Base-by-base conservation (phyloP, 2,113 vertebrate genomes). In the Lathamus discolor region DNA sequence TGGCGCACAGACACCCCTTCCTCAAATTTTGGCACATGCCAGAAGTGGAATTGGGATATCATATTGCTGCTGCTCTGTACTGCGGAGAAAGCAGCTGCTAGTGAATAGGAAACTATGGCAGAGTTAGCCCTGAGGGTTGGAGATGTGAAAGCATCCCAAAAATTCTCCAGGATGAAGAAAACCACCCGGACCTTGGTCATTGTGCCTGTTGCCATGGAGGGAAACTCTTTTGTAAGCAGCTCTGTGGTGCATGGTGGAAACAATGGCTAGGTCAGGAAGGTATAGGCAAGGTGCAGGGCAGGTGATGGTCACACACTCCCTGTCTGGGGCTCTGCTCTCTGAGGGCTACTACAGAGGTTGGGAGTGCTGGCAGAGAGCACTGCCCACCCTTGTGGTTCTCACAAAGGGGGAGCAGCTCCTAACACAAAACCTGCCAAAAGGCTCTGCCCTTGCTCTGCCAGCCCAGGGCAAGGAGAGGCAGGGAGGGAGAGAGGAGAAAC, bases 191-290 rank as follows among this genome's bases (percentile, higher is more conserved):
- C 44, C 49, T 92, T 64, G 83, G 68, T 61, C 69, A 92, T 75
- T 94, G 92, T 94, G 61, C 10, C 77, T 84, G 95, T 92, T 95
- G 70, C 93, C 83, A 93, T 62, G 83, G 88, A 95, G 14, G 83
- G 52, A 55, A 94, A 57, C 10, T n/a, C 43, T 29, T 93, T 79
- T 88, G 86, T 64, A 64, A 68, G 62, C 69, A 76, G 62, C 25
- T 93, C 90, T 82, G 68, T 86, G 92, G 64, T 92, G 94, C 95
- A 90, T 86, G 66, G 64, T 94, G 55, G 46, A 86, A 93, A 96
- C 94, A 97, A 96, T 88, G 73, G 35, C 52, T 55, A 44, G 29
- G 62, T 4, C 2, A 7, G 62, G 39, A 78, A 79, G 69, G 85
- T 4, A 19, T 4, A 39, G 61, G 63, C 46, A 75, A 55, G 33